Base-by-base conservation (phyloP, 2,113 vertebrate genomes). In the Notechis scutatus region DNA sequence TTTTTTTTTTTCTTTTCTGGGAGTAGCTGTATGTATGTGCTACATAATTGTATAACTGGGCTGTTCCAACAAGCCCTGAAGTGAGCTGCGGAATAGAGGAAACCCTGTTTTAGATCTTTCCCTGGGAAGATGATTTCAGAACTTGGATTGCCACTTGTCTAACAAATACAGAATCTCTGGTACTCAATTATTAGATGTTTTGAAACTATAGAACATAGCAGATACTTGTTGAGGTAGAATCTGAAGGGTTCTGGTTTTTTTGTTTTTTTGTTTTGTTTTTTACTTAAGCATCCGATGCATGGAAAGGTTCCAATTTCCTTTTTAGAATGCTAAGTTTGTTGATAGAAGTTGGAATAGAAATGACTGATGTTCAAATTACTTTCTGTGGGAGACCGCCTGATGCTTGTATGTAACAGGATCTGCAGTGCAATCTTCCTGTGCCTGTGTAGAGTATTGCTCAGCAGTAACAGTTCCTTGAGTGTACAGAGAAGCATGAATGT, bases 261-360 rank as follows among this genome's bases (percentile, higher is more conserved):
- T 45, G 45, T 47, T 47, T 47, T 47, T 47, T 47, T 7, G 47
- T 47, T 47, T 47, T 45, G 24, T 50, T 11, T 45, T 26, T n/a
- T n/a, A 45, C 54, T n/a, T 57, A 52, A 90, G 12, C 87, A 10
- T 20, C 85, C 4, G 29, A 52, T 42, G 59, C 34, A 86, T 92
- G 34, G 26, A 90, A 90, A 91, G 85, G 85, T 92, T 74, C 34
- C 21, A 56, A 55, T 91, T 91, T 92, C 52, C 90, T 45, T 92
- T 26, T 90, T 29, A n/a, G 90, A 87, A 87, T 89, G 34, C 93
- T 91, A 95, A 95, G 94, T 96, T 96, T 92, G 91, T 93, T 81
- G 91, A 12, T 26, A 4, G 85, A 97, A 97, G 97, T 97, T 97
- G 81, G 74, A 93, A 90, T 91, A 55, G 91, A 3, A 57, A 92